phyloP scores from a whole-genome alignment of 2,888 invertebrate genomes.

The Chloroclysta siterata region DNA sequence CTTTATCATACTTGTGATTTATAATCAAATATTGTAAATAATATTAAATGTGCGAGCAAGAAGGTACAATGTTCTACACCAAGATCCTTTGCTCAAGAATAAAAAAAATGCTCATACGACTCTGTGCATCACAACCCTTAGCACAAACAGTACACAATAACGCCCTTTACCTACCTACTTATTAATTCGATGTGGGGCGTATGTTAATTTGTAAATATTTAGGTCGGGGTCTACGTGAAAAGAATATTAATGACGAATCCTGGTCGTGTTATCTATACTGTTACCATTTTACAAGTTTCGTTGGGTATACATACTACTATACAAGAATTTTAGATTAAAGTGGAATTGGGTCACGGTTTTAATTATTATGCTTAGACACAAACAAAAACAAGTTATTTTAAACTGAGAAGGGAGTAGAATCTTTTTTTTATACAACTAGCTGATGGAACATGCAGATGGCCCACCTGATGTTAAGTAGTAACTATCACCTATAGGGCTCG shows the following conservation, averaged over 20 bases:
- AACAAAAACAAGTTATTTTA: no score
- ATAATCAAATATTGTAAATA: no score
- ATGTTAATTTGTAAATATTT: conserved; percentile 43
- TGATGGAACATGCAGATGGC: no score
- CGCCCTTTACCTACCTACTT: conserved; percentile 30
- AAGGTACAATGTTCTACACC: no score
- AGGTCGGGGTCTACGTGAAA: conserved; percentile 33
- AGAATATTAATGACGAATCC: conserved; percentile 34
- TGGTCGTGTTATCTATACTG: conserved; percentile 1
- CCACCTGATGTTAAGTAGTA: no score
- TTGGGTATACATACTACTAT: no score
- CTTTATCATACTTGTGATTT: no score
- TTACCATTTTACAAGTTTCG: not conserved
- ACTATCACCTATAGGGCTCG: no score
- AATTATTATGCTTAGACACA: not conserved
- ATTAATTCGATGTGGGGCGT: conserved; percentile 38
- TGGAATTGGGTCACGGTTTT: not conserved
- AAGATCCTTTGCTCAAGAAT: not conserved
- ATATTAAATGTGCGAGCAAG: not conserved
- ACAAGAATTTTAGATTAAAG: not conserved
- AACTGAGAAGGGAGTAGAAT: no score
- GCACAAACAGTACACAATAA: conserved; percentile 21
- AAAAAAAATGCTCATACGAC: not conserved
- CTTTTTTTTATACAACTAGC: no score
- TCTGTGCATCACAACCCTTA: not conserved